Evolutionary conservation across 2,113 vertebrate species (phyloP).

Genomic region (Tachycineta bicolor): DNA sequence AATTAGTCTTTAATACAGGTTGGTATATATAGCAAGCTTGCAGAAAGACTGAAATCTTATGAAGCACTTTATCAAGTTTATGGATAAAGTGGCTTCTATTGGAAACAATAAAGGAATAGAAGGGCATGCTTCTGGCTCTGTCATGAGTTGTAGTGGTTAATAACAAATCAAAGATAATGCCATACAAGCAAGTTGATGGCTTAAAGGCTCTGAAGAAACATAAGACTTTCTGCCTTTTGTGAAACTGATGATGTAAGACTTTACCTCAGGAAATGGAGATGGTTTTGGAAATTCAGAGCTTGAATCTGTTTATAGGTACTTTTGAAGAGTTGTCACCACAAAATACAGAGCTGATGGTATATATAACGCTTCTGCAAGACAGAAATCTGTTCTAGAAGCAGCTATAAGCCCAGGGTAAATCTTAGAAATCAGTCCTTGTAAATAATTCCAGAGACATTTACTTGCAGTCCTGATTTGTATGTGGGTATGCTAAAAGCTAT

Average conservation of each 20-base stretch:
- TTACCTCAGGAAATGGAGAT: background rate
- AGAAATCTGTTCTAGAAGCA: background rate
- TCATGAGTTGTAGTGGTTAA: background rate
- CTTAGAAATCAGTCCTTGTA: background rate
- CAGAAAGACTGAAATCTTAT: background rate
- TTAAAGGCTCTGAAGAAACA: background rate
- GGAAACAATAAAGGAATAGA: background rate
- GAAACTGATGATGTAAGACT: background rate
- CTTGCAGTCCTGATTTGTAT: background rate
- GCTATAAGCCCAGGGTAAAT: background rate
- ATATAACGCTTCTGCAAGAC: background rate
- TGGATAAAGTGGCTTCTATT: background rate
- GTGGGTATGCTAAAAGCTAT: background rate
- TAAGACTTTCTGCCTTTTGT: background rate
- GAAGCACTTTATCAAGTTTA: background rate
- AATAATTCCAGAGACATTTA: background rate
- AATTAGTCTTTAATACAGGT: background rate
- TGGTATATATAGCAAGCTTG: background rate
- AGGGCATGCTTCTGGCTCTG: background rate
- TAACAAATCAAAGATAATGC: background rate
- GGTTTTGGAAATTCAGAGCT: background rate
- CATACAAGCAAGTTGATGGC: rapidly evolving
- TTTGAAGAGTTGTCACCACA: background rate
- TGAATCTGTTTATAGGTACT: background rate
- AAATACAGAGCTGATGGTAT: background rate